Base-by-base conservation (phyloP, 2,113 vertebrate species). In the Phrynocephalus versicolor region DNA sequence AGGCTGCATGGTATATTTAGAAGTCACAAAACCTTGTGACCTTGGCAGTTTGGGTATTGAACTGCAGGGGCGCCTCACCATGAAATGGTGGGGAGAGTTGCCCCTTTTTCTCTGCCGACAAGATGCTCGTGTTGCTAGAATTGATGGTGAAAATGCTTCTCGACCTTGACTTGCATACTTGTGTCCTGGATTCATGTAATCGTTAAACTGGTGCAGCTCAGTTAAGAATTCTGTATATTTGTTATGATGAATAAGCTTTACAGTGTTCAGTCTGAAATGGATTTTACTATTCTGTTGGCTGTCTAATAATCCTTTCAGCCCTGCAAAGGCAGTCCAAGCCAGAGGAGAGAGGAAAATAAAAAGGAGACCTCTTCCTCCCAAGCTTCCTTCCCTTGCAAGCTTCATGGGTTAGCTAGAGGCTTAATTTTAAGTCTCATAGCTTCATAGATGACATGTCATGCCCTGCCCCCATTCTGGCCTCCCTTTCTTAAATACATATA, bases 401-500 rank as follows among this genome's bases (percentile, higher is more conserved):
- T 71, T 70, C 82, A 84, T 30, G 35, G 27, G 16, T 18, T 37
- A 71, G 51, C 70, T 35, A 58, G 21, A 71, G 25, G 70, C 39
- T 69, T 71, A 15, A 25, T 58, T 6, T 79, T 71, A 37, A 15
- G 35, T 33, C 37, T 77, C 21, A 27, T 12, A 79, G 4, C 86
- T 81, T 75, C 0, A 1, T 81, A 0, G 82, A 33, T 1, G 16
- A 58, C 0, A 13, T 0, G 39, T 57, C 51, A 16, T 87, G 37
- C 79, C 69, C 45, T 86, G 0, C 78, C 72, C n/a, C 84, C 30
- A 35, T 30, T 25, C 45, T 67, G 21, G 33, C 33, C 25, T 78
- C 74, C 69, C 4, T 86, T 83, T 90, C 79, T 92, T 84, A 88
- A 89, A 72, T 60, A 33, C 64, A 86, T 85, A 93, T 87, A 87